Base-by-base conservation (phyloP, 2,797 vertebrate genomes). In the Brachyrhaphis roseni region DNA sequence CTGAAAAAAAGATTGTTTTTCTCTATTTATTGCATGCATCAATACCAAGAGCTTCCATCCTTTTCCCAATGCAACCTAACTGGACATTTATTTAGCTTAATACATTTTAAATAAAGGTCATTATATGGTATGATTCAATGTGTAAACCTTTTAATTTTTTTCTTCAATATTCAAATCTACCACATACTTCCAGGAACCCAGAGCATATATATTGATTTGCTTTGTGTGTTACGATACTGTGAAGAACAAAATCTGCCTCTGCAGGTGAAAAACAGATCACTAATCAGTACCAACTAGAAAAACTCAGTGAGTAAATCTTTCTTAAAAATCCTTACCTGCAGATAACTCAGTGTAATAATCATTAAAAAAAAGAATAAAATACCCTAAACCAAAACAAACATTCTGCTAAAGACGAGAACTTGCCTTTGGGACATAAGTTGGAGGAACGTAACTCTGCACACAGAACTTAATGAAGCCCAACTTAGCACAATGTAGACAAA, bases 371-470 rank as follows among this genome's bases (percentile, higher is more conserved):
- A 74, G 10, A 13, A 7, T 51, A 78, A 55, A 1, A 1, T 13
- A 45, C 26, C 28, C 45, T 4, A n/a, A 74, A 79, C 8, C 12
- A 26, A 31, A 49, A 74, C 45, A 53, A 26, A 8, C 41, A 45
- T 16, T 78, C 39, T 12, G 10, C 51, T n/a, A 57, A 75, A 41
- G 31, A 1, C 1, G 1, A 43, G 20, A 46, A 34, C 51, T 7
- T 55, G 59, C 53, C 5, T 78, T 70, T 62, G 28, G 49, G 55
- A 64, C 36, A 77, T 45, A 20, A 3, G n/a, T 6, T 7, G 2
- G 23, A 66, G n/a, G 15, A 85, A 72, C 10, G 5, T n/a, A 77
- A 11, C 15, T 70, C 26, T 57, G 59, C 20, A 70, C 41, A 31
- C 31, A 72, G 47, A 31, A 28, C 23, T 28, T 72, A 20, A 71